Evolutionary conservation across 2,888 invertebrate species (phyloP).

Genomic region (Perizoma affinitatum): DNA sequence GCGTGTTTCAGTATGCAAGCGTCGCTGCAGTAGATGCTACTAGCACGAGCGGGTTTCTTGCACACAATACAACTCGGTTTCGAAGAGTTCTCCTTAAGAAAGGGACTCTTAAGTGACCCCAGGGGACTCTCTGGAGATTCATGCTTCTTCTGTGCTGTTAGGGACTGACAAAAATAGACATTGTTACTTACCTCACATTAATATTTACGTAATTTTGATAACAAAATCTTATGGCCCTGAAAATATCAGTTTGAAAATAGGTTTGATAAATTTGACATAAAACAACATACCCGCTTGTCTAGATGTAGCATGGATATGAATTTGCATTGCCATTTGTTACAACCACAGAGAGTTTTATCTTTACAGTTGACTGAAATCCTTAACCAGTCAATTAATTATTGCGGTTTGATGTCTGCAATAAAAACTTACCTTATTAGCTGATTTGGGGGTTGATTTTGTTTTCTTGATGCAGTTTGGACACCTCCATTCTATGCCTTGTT

Average conservation of each 20-base stretch:
- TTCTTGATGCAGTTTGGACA: conserved; percentile 92
- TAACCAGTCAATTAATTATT: conserved; percentile 16
- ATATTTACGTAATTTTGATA: not conserved
- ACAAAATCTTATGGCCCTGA: not conserved
- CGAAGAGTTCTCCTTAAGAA: conserved; percentile 48
- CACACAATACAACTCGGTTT: conserved; percentile 89
- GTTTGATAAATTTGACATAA: not conserved
- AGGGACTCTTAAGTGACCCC: conserved; percentile 14
- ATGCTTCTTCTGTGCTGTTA: conserved; percentile 44
- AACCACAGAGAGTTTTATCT: conserved; percentile 15
- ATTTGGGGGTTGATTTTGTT: conserved; percentile 59
- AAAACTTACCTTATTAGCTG: conserved; percentile 49
- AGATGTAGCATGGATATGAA: not conserved
- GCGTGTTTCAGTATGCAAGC: conserved; percentile 94
- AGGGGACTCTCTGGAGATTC: conserved; percentile 36
- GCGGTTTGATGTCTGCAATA: conserved; percentile 18
- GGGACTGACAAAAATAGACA: conserved; percentile 36
- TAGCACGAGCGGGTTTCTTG: conserved; percentile 89
- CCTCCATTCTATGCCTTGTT: conserved; percentile 93
- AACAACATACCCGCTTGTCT: conserved; percentile 2
- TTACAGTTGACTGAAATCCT: conserved; percentile 19
- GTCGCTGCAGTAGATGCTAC: conserved; percentile 95
- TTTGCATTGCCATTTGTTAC: conserved; percentile 6
- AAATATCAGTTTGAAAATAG: too few species aligned
- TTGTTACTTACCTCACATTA: conserved; percentile 6